Conservation (phyloP, 2,888 invertebrate genomes). For the Anoncus sp. region DNA sequence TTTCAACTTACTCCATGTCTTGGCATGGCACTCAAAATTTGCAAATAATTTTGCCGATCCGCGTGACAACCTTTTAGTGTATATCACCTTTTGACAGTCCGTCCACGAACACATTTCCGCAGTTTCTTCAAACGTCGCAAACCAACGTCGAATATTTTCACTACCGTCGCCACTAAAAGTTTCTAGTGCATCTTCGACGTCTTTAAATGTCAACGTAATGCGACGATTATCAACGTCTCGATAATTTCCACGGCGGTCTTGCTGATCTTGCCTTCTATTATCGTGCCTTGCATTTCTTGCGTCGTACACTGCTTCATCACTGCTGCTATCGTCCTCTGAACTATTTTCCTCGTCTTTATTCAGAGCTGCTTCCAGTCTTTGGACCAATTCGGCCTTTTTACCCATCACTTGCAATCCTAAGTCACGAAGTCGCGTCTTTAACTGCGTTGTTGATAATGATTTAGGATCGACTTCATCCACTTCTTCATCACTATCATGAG, state of each 20-base stretch:
- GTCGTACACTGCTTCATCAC: no score
- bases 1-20: neutral
- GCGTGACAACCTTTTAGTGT: neutral
- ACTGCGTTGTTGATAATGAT: no score
- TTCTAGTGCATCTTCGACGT: slow-evolving; percentile 7
- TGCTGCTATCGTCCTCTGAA: neutral
- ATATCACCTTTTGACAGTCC: neutral
- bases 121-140: neutral
- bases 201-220: neutral
- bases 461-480: no score
- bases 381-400: no score
- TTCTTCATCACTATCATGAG: no score
- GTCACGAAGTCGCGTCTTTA: no score
- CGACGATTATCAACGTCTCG: no score
- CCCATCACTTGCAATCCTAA: no score
- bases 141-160: neutral
- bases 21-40: neutral
- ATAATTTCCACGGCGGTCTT: no score
- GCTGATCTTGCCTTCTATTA: no score
- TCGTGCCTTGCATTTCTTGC: no score
- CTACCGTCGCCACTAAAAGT: neutral
- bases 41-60: neutral
- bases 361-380: no score
- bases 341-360: neutral
- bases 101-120: neutral